phyloP scores from a whole-genome alignment of 2,113 vertebrate genomes.

The Eretmochelys imbricata region DNA sequence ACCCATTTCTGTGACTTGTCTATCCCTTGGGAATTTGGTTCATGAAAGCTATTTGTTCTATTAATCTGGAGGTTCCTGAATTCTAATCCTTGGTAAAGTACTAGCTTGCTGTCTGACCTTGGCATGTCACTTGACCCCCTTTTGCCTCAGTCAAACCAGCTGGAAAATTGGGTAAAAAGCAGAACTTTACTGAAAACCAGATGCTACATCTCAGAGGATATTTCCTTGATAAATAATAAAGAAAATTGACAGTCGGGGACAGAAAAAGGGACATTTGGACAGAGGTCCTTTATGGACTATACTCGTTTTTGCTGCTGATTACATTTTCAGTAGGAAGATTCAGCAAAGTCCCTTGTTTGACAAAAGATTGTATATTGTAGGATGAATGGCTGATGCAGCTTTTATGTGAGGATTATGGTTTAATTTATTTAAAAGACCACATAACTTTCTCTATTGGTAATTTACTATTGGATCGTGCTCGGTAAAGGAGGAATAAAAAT shows the following conservation, averaged over 20 bases:
- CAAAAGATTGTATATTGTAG: neutral
- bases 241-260: neutral
- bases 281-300: neutral
- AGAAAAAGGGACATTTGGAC: neutral
- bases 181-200: conserved; percentile 67
- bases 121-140: conserved; percentile 76
- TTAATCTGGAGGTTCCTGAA: conserved; percentile 78
- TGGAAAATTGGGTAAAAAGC: conserved; percentile 76
- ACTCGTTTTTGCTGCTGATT: neutral
- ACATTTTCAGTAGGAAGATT: neutral
- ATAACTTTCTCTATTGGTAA: conserved; percentile 58
- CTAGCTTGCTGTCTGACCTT: conserved; percentile 75
- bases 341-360: neutral
- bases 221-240: conserved; percentile 37
- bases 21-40: conserved; percentile 71
- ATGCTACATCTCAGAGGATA: conserved; percentile 61
- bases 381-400: conserved; percentile 41
- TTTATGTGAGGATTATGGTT: conserved; percentile 25
- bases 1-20: conserved; percentile 69
- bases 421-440: conserved; percentile 43
- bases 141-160: conserved; percentile 73
- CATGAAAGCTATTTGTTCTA: conserved; percentile 76
- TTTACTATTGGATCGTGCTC: conserved; percentile 56
- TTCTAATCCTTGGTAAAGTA: conserved; percentile 78
- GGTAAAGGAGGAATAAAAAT: conserved; percentile 62